Percentiles rank a stretch among this genome's conserved stretches.
These are phyloP conservation scores for Hypena proboscidalis DNA, from an alignment of 2,888 invertebrate genomes.

Conservation along the genomic window DNA sequence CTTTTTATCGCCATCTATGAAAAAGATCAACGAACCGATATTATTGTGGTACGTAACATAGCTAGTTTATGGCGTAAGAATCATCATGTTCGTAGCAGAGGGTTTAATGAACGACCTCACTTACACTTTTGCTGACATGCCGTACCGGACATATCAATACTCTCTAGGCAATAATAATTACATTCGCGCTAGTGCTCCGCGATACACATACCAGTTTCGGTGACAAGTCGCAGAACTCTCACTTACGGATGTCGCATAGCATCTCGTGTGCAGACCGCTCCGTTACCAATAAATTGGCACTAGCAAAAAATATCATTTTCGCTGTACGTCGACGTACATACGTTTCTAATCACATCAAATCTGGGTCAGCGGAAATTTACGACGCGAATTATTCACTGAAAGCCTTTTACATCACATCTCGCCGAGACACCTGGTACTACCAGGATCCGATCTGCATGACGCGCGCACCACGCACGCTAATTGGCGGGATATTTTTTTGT, in stretches of 20 bases:
- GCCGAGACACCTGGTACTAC: slow-evolving; percentile 70
- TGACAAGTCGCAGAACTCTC: slow-evolving; percentile 82
- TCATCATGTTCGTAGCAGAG: slow-evolving; percentile 51
- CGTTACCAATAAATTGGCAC: slow-evolving; percentile 78
- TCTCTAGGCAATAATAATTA: slow-evolving; percentile 74
- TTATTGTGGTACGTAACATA: slow-evolving; percentile 1
- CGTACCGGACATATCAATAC: slow-evolving; percentile 72
- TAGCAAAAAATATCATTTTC: slow-evolving; percentile 80
- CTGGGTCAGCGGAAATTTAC: slow-evolving; percentile 83
- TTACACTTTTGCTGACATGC: slow-evolving; percentile 68
- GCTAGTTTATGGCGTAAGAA: slow-evolving; percentile 24
- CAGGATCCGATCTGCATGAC: slow-evolving; percentile 75
- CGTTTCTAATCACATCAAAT: slow-evolving; percentile 82
- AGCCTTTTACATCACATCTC: slow-evolving; percentile 80
- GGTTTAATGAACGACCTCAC: slow-evolving; percentile 72
- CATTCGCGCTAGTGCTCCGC: slow-evolving; percentile 61
- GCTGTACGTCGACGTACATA: slow-evolving; percentile 62
- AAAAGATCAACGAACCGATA: background rate
- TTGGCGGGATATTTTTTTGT: slow-evolving; percentile 63
- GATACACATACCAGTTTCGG: slow-evolving; percentile 79
- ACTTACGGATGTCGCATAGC: slow-evolving; percentile 78
- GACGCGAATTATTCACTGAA: slow-evolving; percentile 74
- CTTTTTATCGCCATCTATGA: no score
- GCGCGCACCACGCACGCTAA: slow-evolving; percentile 57
- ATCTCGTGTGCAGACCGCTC: slow-evolving; percentile 72